Conservation (phyloP, 2,113 vertebrate genomes). For the Eidolon helvum region DNA sequence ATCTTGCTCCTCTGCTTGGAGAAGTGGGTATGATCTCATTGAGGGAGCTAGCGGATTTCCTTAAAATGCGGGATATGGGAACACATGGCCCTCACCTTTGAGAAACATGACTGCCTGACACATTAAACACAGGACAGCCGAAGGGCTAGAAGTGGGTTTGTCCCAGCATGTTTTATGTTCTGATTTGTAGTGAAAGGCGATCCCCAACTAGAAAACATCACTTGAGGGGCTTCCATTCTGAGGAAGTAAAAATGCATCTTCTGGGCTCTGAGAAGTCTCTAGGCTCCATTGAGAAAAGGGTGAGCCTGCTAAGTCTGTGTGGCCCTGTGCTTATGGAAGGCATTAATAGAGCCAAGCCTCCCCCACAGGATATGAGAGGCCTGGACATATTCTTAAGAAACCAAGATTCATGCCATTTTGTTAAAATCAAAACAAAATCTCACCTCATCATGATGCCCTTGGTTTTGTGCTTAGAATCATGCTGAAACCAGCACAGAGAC, state of each 20-base stretch:
- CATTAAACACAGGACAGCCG: accelerated
- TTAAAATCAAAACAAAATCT: conserved; percentile 56
- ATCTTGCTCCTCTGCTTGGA: not conserved
- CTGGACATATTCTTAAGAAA: conserved; percentile 22
- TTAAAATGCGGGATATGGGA: not conserved
- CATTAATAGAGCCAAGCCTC: conserved; percentile 16
- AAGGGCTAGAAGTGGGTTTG: not conserved
- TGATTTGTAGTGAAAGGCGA: not conserved
- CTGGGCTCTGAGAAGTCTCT: not conserved
- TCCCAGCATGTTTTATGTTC: no score
- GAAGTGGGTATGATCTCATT: not conserved
- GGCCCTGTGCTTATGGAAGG: conserved; percentile 49
- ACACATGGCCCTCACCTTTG: not conserved
- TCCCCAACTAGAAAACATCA: not conserved
- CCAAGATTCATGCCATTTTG: not conserved
- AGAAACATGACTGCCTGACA: not conserved
- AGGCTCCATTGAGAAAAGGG: not conserved
- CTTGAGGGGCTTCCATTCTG: not conserved
- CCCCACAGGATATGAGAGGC: conserved; percentile 32
- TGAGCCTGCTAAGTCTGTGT: not conserved
- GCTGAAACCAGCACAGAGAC: conserved; percentile 36
- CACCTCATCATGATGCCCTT: conserved; percentile 54
- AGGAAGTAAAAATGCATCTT: not conserved
- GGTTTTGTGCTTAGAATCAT: conserved; percentile 61
- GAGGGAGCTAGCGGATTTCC: not conserved